Evolutionary conservation across 2,113 vertebrate genomes (phyloP), one percentile per base, ranked within the genome.

Genomic region (Eolophus roseicapilla): DNA sequence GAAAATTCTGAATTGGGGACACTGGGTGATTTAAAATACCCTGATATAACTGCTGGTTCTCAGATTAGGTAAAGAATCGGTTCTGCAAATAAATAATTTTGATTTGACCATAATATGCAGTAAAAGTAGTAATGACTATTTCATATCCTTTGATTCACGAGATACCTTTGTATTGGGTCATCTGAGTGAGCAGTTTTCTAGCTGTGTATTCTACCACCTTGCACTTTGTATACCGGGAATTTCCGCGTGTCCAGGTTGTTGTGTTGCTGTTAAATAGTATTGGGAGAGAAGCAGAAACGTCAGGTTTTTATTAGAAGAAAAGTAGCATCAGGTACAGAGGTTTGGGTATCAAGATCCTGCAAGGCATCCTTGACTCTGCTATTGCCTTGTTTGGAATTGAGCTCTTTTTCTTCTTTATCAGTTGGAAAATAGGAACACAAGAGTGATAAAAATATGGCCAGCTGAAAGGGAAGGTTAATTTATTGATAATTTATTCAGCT

Each of bases 401-500:
- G 29, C 64, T 10, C 23, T 80, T 78, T 62, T 88, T 59, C 20
- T 33, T 92, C 43, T 63, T 41, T 75, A 60, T 93, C 60, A n/a
- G 2, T 1, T 84, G 57, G 47, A 81, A 94, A 86, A 46, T 5
- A 77, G 75, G 49, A 74, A 70, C 53, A 43, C 17, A 68, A 37
- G 65, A 73, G 39, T n/a, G 28, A 77, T 69, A 65, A 84, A 93
- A 91, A 77, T 50, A 74, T 2, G 4, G 7, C 49, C 62, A 46
- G 11, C 57, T 91, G 73, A 63, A 71, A 74, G 33, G 77, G 62
- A 81, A 91, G 19, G 41, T 86, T 93, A 92, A 86, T 57, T 41
- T 41, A 41, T 41, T 46, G 86, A 49, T 94, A 89, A 93, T 71
- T 84, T 87, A 86, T 94, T 95, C 49, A 65, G 41, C 41, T 73